Conservation (phyloP, 2,113 vertebrate genomes). For the Noctilio leporinus region DNA sequence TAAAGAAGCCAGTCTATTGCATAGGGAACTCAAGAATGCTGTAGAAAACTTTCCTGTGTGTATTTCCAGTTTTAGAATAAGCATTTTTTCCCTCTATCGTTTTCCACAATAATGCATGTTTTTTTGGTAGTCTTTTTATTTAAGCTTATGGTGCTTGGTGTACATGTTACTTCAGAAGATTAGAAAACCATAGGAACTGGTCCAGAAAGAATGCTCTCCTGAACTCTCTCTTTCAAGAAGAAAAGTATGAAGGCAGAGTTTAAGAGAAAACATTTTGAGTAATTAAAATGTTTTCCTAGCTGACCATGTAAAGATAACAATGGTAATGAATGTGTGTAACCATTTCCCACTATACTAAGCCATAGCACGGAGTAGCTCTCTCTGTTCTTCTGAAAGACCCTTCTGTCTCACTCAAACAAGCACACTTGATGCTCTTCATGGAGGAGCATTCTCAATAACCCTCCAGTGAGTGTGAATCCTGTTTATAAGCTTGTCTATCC, state of each 20-base stretch:
- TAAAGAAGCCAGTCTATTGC: not conserved
- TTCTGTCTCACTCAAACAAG: not conserved
- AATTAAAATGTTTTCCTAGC: not conserved
- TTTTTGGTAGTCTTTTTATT: not conserved
- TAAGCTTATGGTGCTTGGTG: not conserved
- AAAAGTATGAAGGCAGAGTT: not conserved
- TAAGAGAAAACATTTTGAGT: not conserved
- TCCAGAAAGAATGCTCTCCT: not conserved
- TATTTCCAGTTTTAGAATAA: not conserved
- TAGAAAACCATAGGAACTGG: not conserved
- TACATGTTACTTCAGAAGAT: not conserved
- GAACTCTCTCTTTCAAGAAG: not conserved
- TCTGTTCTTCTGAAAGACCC: not conserved
- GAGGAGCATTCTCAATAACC: not conserved
- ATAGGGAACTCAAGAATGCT: not conserved
- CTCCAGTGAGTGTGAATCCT: not conserved
- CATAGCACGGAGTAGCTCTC: not conserved
- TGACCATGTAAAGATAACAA: not conserved
- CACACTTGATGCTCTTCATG: not conserved
- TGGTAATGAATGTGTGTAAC: not conserved
- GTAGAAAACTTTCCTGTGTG: not conserved
- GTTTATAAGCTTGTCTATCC: constrained; percentile 4
- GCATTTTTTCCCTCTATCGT: not conserved
- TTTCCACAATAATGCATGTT: not conserved
- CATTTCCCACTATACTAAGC: not conserved